Evolutionary conservation across 2,888 invertebrate species (phyloP).

Genomic region (Acanthosoma haemorrhoidale): DNA sequence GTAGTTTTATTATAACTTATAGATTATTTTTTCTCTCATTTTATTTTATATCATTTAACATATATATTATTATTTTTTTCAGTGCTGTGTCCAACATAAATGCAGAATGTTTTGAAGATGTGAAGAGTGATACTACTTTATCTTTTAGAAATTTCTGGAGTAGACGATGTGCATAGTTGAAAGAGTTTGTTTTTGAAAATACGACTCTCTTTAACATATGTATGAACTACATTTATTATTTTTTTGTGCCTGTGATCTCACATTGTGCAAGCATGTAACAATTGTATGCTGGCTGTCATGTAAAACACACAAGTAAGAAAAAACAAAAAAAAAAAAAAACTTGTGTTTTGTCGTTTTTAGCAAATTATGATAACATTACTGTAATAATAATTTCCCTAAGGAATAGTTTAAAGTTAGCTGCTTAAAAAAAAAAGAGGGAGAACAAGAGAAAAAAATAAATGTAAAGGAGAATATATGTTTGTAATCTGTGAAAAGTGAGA

Average conservation of each 20-base stretch:
- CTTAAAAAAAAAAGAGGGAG: not conserved
- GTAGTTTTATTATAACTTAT: too few relatives aligned
- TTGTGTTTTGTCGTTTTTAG: constrained; percentile 13
- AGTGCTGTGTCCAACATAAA: constrained; percentile 75
- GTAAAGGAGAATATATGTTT: not conserved
- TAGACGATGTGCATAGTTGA: constrained; percentile 17
- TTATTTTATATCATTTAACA: not conserved
- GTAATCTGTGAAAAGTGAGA: not conserved
- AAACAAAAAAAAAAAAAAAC: too few relatives aligned
- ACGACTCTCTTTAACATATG: not conserved
- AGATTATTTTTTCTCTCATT: not conserved
- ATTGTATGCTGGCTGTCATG: not conserved
- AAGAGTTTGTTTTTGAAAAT: constrained; percentile 9
- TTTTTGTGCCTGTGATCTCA: constrained; percentile 36
- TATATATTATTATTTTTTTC: constrained; percentile 44
- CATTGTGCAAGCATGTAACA: constrained; percentile 31
- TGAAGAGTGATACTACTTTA: not conserved
- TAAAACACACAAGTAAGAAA: not conserved
- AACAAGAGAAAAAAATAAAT: not conserved
- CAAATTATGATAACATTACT: constrained; percentile 11
- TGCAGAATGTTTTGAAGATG: not conserved
- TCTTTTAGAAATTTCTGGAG: constrained; percentile 32
- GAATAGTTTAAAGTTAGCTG: not conserved
- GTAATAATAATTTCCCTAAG: not conserved
- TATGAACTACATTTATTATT: constrained; percentile 31